phyloP scores from a whole-genome alignment of 2,797 vertebrate genomes.

The Chromis chromis region DNA sequence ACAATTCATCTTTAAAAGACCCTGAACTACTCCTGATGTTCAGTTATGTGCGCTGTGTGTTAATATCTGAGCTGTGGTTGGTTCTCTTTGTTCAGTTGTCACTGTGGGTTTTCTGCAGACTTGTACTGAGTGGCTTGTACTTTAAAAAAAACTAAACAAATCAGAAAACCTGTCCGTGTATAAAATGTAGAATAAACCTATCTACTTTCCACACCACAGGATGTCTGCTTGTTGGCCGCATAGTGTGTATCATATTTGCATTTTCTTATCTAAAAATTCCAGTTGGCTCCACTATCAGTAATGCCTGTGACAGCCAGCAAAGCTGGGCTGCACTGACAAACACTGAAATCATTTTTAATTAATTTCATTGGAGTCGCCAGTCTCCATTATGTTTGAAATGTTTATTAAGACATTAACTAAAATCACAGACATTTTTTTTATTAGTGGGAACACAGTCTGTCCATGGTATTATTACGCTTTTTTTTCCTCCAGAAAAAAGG shows the following conservation, averaged over 20 bases:
- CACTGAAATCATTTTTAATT: neutral
- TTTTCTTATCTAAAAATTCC: slow-evolving; percentile 30
- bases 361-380: neutral
- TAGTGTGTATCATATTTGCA: neutral
- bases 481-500: no score
- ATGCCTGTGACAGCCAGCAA: slow-evolving; percentile 3
- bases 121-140: slow-evolving; percentile 1
- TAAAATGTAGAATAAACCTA: slow-evolving; percentile 3
- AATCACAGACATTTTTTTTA: neutral
- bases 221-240: slow-evolving; percentile 26
- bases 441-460: neutral
- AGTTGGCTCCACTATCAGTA: neutral
- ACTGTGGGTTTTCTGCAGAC: neutral
- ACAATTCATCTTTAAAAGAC: neutral
- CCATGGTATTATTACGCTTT: neutral
- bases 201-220: neutral
- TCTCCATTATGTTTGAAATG: slow-evolving; percentile 17
- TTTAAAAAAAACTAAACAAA: neutral
- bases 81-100: neutral
- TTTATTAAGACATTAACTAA: slow-evolving; percentile 4
- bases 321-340: slow-evolving; percentile 8
- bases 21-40: neutral
- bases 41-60: neutral
- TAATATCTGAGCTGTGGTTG: neutral
- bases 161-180: neutral